Percentiles rank a stretch among this genome's conserved stretches.
These are phyloP conservation scores for Drosophila formosana DNA, from an alignment of 2,888 invertebrate species.

Conservation along the genomic window DNA sequence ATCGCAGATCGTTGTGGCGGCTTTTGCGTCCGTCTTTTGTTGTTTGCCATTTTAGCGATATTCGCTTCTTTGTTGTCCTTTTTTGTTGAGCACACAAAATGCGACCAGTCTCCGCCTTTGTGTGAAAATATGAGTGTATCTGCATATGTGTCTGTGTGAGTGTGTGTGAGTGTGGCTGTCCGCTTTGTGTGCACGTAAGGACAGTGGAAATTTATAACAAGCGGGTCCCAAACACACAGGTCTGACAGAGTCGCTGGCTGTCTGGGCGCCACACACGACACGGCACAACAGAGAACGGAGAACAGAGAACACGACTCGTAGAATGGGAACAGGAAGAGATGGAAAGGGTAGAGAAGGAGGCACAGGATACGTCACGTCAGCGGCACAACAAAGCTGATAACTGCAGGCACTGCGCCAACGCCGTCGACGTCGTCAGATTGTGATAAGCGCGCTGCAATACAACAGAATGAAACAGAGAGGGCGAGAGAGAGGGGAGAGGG, in stretches of 20 bases:
- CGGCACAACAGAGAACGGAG: constrained; percentile 7
- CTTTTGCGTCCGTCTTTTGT: constrained; percentile 23
- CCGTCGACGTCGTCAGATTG: constrained; percentile 43
- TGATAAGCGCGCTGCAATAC: constrained; percentile 52
- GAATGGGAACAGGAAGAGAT: background rate
- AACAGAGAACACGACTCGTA: background rate
- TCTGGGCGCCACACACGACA: constrained; percentile 37
- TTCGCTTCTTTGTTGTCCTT: constrained; percentile 50
- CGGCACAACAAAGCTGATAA: constrained; percentile 64
- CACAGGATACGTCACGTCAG: constrained; percentile 64
- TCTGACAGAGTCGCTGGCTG: constrained; percentile 37
- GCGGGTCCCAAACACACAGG: constrained; percentile 25
- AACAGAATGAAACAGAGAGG: background rate
- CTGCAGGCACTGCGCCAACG: constrained; percentile 56
- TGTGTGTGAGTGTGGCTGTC: constrained; percentile 27
- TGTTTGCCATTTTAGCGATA: constrained; percentile 52
- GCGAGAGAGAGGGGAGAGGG: background rate
- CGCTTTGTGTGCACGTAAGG: constrained; percentile 55
- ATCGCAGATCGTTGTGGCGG: constrained; percentile 8
- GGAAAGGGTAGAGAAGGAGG: background rate
- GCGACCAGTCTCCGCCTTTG: constrained; percentile 21
- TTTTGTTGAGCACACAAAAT: constrained; percentile 27
- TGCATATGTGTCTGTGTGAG: constrained; percentile 7
- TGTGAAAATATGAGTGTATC: background rate
- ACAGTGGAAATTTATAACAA: constrained; percentile 57